A percentile compares a stretch with the other conserved stretches of the same genome.
These are phyloP conservation scores for Gallinago jamesoni DNA, from an alignment of 2,113 vertebrate species.

Conservation along the genomic window DNA sequence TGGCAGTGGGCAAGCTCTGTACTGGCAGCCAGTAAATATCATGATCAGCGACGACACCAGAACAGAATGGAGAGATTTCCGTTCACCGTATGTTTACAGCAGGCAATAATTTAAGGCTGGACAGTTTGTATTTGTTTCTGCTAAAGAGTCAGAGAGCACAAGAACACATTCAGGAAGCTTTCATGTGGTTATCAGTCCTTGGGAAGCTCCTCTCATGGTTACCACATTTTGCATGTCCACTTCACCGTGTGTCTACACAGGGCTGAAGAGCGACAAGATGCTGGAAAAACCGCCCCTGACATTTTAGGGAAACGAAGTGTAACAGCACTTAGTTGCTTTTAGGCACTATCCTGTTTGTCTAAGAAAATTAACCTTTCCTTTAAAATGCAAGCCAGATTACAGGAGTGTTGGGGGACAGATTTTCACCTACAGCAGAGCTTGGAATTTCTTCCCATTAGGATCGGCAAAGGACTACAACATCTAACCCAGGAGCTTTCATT, in stretches of 20 bases:
- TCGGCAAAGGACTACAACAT: accelerated
- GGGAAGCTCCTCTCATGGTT: background rate
- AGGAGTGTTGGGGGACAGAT: background rate
- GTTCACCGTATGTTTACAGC: background rate
- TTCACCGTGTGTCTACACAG: background rate
- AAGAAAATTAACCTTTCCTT: background rate
- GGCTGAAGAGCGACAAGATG: background rate
- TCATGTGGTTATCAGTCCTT: background rate
- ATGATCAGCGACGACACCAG: accelerated
- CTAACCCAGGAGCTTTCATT: background rate
- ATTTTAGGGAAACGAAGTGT: background rate
- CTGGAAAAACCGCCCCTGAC: background rate
- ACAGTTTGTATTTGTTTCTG: background rate
- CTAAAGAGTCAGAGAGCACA: background rate
- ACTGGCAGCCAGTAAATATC: background rate
- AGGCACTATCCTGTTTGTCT: background rate
- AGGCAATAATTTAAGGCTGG: background rate
- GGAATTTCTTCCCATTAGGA: background rate
- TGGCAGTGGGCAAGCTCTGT: accelerated
- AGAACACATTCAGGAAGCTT: background rate
- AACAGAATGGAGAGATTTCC: background rate
- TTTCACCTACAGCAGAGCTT: background rate
- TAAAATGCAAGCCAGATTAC: background rate
- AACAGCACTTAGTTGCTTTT: background rate
- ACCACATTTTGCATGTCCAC: background rate